Percentiles rank a stretch among this genome's conserved stretches.
Evolutionary conservation across 2,113 vertebrate genomes (phyloP).

Genomic region (Acrocephalus arundinaceus): DNA sequence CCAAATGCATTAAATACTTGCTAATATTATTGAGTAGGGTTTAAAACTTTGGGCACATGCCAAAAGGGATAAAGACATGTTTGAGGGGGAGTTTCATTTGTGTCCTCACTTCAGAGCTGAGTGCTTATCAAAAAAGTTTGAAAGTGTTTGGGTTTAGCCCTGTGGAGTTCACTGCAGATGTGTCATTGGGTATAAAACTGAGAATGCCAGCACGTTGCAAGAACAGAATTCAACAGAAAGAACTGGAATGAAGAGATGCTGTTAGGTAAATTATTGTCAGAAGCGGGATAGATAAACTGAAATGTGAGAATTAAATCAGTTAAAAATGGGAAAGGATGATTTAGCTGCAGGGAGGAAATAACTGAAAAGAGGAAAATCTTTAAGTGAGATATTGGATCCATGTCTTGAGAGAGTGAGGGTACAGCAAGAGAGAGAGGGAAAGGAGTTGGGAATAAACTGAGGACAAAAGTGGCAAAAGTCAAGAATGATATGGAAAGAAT

Average conservation of each 20-base stretch:
- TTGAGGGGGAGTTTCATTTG: not conserved
- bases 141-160: not conserved
- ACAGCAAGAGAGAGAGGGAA: not conserved
- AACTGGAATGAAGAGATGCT: not conserved
- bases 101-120: not conserved
- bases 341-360: not conserved
- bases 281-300: not conserved
- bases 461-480: not conserved
- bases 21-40: not conserved
- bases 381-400: not conserved
- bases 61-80: not conserved
- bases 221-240: not conserved
- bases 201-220: fast-evolving
- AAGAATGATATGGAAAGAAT: not conserved
- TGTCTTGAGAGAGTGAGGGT: not conserved
- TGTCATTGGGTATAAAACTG: not conserved
- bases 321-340: not conserved
- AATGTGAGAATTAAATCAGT: not conserved
- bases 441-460: not conserved
- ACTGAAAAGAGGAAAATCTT: not conserved
- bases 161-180: not conserved
- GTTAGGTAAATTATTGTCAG: not conserved
- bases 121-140: not conserved
- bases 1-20: not conserved
- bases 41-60: not conserved